Evolutionary conservation across 2,113 vertebrate genomes (phyloP), one percentile per base, ranked within the genome.

Genomic region (Python bivittatus): DNA sequence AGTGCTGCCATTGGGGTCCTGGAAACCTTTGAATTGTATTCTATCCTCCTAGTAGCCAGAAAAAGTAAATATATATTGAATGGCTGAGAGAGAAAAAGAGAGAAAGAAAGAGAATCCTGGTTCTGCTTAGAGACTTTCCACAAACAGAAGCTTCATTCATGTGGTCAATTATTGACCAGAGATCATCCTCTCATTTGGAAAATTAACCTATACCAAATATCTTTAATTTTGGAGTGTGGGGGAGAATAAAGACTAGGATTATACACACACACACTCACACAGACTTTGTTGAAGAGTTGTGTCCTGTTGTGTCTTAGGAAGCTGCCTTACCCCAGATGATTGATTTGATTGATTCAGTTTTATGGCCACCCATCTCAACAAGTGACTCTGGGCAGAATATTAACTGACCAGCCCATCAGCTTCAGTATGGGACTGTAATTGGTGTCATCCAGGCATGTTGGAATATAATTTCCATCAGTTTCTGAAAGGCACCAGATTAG

Each of bases 101-200:
- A 86, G 52, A 86, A n/a, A 29, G 58, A 60, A 44, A 56, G 84
- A 44, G 60, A 90, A 86, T 86, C 83, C 38, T 52, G 68, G 25
- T 64, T 91, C 60, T 44, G 88, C 83, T 25, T 85, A 72, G 25
- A 90, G 83, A 92, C 58, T 57, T 92, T 90, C 88, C 83, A 90
- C 92, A 92, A 92, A 90, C 83, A 92, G 92, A 92, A 72, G 72
- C 88, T 90, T 53, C 56, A 72, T 86, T 86, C 52, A 90, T 68
- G 52, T 54, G 52, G 83, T 90, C 64, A 90, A 92, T 90, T 72
- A 92, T 92, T 92, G n/a, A 90, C 92, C 54, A 90, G 23, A 92
- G 88, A 86, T 86, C 86, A 90, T 92, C 60, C 48, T 29, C 88
- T 86, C 58, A 86, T 44, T 88, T 92, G 88, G 52, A 92, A 90